Evolutionary conservation across 2,888 invertebrate genomes (phyloP), one percentile per base, ranked within the genome.

Genomic region (Archaeoteleia sp.): DNA sequence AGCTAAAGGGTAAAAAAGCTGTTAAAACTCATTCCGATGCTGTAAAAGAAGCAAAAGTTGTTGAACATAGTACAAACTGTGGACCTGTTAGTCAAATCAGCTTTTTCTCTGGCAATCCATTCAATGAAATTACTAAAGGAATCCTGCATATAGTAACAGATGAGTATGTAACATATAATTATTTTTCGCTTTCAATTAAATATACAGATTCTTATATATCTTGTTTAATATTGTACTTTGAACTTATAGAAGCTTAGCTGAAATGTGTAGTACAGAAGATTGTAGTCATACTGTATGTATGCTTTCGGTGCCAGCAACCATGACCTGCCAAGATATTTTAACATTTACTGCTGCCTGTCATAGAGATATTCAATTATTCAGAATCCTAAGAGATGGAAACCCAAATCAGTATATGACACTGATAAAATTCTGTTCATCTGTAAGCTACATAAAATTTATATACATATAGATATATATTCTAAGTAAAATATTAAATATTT

Each of bases 331-430:
- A 67, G 99, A 99, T 86, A 87, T 99, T 42, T 87, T 99, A 23
- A 93, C 93, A 12, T 99, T 98, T 84, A 94, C 96, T 20, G 96
- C 96, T 0, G 96, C 98, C 4, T 97, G 96, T 77, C 94, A 95
- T 82, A 90, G 92, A 40, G 93, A 94, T 80, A 93, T 98, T 27
- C 92, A 95, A 61, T 93, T 95, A 81, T 94, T 98, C 73, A 90
- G 96, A 70, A 96, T 99, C 42, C 90, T 99, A 39, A 88, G 97
- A 13, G 94, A 95, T 83, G 95, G 95, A 51, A 91, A 91, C 12
- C 96, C 97, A 0, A 98, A 98, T 86, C 97, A 97, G 83, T 99
- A 98, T 82, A 98, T 99, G 98, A 95, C 96, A 34, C 87, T 99
- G 14, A 87, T 99, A 27, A 97, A 95, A 88, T 97, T 81, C 34